phyloP scores from a whole-genome alignment of 2,113 vertebrate genomes.

The Seriola dumerili region DNA sequence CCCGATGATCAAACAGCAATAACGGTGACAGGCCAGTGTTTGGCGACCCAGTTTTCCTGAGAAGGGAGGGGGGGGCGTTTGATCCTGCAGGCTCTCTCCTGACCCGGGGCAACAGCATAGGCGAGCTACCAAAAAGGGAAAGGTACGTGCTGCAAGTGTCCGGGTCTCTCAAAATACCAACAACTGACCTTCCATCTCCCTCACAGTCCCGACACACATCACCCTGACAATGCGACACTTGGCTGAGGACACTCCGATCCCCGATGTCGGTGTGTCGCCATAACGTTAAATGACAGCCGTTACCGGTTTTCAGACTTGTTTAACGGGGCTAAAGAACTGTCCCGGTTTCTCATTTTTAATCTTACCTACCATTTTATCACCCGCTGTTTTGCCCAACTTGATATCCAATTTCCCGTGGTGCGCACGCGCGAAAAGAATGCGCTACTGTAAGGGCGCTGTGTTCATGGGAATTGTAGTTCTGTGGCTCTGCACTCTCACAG shows the following conservation, averaged over 20 bases:
- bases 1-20: slow-evolving; percentile 52
- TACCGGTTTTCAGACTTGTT: slow-evolving; percentile 13
- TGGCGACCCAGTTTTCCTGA: slow-evolving; percentile 47
- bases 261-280: background rate
- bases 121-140: slow-evolving; percentile 85
- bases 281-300: background rate
- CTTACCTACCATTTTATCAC: slow-evolving; percentile 88
- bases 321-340: slow-evolving; percentile 40
- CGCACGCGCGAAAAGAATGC: slow-evolving; percentile 81
- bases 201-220: slow-evolving; percentile 69
- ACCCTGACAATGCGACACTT: slow-evolving; percentile 77
- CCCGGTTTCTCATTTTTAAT: slow-evolving; percentile 70
- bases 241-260: slow-evolving; percentile 59
- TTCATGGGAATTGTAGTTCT: slow-evolving; percentile 73
- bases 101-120: slow-evolving; percentile 44
- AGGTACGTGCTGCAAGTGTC: slow-evolving; percentile 77
- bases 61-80: slow-evolving; percentile 27
- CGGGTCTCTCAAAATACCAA: slow-evolving; percentile 85
- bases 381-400: slow-evolving; percentile 86
- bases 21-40: slow-evolving; percentile 52
- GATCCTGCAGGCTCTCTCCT: slow-evolving; percentile 47
- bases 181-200: slow-evolving; percentile 85
- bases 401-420: slow-evolving; percentile 70
- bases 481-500: background rate
- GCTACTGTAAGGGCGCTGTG: background rate